A percentile compares a stretch with the other conserved stretches of the same genome.
These are phyloP conservation scores for Anguilla megastoma DNA, from an alignment of 2,797 vertebrate species.

Conservation along the genomic window DNA sequence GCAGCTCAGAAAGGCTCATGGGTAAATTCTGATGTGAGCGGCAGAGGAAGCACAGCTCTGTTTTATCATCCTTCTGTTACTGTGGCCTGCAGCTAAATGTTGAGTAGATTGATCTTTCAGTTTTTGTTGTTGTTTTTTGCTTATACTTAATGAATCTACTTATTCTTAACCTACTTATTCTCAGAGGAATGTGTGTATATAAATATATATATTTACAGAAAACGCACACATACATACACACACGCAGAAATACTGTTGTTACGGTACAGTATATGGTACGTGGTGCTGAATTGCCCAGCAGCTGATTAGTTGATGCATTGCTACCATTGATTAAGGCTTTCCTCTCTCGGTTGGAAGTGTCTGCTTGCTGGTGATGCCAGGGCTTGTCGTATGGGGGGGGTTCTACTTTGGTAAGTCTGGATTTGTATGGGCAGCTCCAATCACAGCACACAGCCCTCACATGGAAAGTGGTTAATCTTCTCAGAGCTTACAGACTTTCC, in stretches of 20 bases:
- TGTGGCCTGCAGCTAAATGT: constrained; percentile 32
- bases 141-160: constrained; percentile 21
- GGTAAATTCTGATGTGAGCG: background rate
- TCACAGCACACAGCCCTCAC: constrained; percentile 27
- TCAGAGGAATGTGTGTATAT: constrained; percentile 32
- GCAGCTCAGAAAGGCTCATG: background rate
- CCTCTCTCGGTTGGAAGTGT: constrained; percentile 26
- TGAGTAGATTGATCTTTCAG: constrained; percentile 23
- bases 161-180: constrained; percentile 20
- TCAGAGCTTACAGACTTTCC: background rate
- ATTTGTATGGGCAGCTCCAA: constrained; percentile 40
- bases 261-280: background rate
- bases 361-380: constrained; percentile 27
- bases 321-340: constrained; percentile 48
- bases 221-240: constrained; percentile 20
- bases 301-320: constrained; percentile 48
- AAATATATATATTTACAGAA: constrained; percentile 25
- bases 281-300: constrained; percentile 6
- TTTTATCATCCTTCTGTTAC: constrained; percentile 15
- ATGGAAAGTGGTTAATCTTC: constrained; percentile 51
- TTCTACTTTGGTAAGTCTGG: background rate
- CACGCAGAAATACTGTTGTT: constrained; percentile 18
- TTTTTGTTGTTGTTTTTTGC: constrained; percentile 12
- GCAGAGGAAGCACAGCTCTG: background rate
- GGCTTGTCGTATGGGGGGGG: background rate